phyloP scores from a whole-genome alignment of 2,113 vertebrate genomes.

The Clupea harengus region DNA sequence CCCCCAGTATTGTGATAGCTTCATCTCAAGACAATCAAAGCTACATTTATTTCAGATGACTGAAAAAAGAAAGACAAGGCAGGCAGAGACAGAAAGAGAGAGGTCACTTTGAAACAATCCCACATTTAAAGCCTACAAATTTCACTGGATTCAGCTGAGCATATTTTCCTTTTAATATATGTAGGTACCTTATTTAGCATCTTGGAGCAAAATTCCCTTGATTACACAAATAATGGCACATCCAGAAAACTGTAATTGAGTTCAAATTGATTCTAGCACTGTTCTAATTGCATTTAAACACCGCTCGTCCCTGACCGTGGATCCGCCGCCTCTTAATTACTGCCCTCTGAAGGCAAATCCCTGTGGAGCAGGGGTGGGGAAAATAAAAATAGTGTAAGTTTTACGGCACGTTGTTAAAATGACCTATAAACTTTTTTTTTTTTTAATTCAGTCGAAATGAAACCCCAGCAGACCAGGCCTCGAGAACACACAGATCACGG shows the following conservation, averaged over 20 bases:
- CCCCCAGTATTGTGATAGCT: slow-evolving; percentile 19
- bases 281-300: slow-evolving; percentile 76
- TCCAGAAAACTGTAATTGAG: slow-evolving; percentile 70
- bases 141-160: slow-evolving; percentile 52
- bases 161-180: slow-evolving; percentile 52
- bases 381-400: slow-evolving; percentile 68
- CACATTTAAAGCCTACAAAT: slow-evolving; percentile 54
- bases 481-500: slow-evolving; percentile 4
- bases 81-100: slow-evolving; percentile 36
- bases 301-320: slow-evolving; percentile 69
- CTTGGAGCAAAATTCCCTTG: slow-evolving; percentile 67
- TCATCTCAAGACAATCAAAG: slow-evolving; percentile 30
- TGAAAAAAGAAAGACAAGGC: slow-evolving; percentile 13
- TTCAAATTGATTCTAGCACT: slow-evolving; percentile 69
- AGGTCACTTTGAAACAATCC: slow-evolving; percentile 63
- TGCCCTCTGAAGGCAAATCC: slow-evolving; percentile 61
- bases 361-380: slow-evolving; percentile 51
- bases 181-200: slow-evolving; percentile 61
- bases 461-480: slow-evolving; percentile 29
- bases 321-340: slow-evolving; percentile 71
- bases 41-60: slow-evolving; percentile 15
- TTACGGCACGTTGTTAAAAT: slow-evolving; percentile 52
- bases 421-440: slow-evolving; percentile 61
- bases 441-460: slow-evolving; percentile 50
- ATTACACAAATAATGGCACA: slow-evolving; percentile 74